Conservation (phyloP, 2,113 vertebrate species). For the Illadopsis cleaveri region DNA sequence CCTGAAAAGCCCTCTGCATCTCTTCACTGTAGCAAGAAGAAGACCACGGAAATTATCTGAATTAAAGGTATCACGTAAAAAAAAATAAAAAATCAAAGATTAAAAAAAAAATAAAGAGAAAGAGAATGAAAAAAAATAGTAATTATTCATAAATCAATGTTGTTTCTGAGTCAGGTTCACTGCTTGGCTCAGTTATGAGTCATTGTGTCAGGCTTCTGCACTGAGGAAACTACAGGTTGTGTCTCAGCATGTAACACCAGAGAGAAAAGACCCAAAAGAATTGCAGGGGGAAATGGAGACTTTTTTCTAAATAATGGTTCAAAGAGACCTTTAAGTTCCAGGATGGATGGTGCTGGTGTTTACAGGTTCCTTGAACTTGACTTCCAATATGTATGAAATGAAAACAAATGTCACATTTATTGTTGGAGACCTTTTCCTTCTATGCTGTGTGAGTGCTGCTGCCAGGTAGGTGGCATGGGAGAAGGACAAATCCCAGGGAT, state of each 20-base stretch:
- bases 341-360: not conserved
- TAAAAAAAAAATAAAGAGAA: too few relatives aligned
- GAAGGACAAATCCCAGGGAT: not conserved
- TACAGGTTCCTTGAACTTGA: not conserved
- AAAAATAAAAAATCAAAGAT: too few relatives aligned
- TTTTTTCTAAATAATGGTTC: not conserved
- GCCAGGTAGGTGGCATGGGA: not conserved
- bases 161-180: not conserved
- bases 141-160: not conserved
- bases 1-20: not conserved
- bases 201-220: not conserved
- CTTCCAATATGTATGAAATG: not conserved
- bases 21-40: not conserved
- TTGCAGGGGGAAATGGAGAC: accelerated
- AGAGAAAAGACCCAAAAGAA: not conserved
- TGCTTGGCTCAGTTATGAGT: not conserved
- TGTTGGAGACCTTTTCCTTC: not conserved
- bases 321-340: not conserved
- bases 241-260: not conserved
- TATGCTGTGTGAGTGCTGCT: not conserved
- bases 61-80: not conserved
- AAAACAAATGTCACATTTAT: not conserved
- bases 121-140: not conserved
- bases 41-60: not conserved
- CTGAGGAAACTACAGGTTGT: not conserved